phyloP scores from a whole-genome alignment of 2,113 vertebrate species.

The Pygoscelis antarcticus region DNA sequence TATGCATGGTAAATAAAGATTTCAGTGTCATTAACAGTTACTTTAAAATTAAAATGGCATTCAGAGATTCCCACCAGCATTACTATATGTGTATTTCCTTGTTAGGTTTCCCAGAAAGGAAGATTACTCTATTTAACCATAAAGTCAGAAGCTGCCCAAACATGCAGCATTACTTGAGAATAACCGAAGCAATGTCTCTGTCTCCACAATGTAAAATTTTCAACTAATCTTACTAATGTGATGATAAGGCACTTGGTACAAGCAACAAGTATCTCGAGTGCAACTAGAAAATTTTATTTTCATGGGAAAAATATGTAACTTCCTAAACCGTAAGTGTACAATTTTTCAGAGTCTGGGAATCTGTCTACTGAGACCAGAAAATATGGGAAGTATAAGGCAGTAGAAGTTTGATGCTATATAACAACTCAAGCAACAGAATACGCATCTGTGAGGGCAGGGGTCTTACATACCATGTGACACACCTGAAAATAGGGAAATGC shows the following conservation, averaged over 20 bases:
- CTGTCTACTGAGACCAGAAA: background rate
- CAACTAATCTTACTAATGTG: background rate
- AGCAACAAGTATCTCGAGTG: background rate
- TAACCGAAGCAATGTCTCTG: background rate
- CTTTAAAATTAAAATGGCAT: background rate
- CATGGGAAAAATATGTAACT: background rate
- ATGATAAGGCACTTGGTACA: background rate
- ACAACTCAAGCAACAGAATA: background rate
- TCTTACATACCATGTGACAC: background rate
- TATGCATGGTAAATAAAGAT: background rate
- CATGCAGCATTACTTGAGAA: background rate
- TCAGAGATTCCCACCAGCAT: background rate
- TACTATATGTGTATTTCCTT: background rate
- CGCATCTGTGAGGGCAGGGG: background rate
- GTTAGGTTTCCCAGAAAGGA: background rate
- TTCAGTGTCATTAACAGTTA: background rate
- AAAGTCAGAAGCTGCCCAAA: background rate
- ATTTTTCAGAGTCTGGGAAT: background rate
- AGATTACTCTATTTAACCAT: background rate
- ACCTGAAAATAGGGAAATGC: background rate
- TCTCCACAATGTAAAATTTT: background rate
- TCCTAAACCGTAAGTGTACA: background rate
- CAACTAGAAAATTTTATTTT: background rate
- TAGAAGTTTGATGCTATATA: background rate
- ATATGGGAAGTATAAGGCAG: background rate